Percentiles rank a stretch among this genome's conserved stretches.
These are phyloP conservation scores for Leptosomus discolor DNA, from an alignment of 2,113 vertebrate genomes.

Conservation along the genomic window DNA sequence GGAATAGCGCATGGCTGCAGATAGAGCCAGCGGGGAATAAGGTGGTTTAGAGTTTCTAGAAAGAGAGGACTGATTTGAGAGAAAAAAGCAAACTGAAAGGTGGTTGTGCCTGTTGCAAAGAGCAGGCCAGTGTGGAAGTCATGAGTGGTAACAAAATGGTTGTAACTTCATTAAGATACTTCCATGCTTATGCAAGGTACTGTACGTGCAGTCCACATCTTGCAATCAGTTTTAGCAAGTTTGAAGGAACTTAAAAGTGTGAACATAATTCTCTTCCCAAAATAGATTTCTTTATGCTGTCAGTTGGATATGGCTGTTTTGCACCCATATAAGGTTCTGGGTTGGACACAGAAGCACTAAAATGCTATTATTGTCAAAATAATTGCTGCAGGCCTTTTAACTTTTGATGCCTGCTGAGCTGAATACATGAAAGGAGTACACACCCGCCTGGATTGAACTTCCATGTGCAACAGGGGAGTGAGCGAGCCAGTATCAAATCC, in stretches of 20 bases:
- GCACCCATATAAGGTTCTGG: background rate
- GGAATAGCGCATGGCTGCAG: background rate
- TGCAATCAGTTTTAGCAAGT: background rate
- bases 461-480: rapidly evolving
- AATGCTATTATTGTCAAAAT: background rate
- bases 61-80: background rate
- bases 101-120: background rate
- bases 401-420: background rate
- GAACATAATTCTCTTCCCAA: background rate
- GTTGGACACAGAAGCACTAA: background rate
- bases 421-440: rapidly evolving
- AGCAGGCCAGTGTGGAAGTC: background rate
- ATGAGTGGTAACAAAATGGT: background rate
- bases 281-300: background rate
- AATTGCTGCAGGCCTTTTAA: background rate
- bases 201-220: rapidly evolving
- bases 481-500: background rate
- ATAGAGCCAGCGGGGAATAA: background rate
- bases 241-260: background rate
- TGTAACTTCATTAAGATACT: background rate
- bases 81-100: background rate
- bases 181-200: background rate
- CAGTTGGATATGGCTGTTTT: background rate
- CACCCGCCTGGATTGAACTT: background rate
- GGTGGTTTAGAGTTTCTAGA: background rate